Base-by-base conservation (phyloP, 2,888 invertebrate genomes). In the Protonemura montana region DNA sequence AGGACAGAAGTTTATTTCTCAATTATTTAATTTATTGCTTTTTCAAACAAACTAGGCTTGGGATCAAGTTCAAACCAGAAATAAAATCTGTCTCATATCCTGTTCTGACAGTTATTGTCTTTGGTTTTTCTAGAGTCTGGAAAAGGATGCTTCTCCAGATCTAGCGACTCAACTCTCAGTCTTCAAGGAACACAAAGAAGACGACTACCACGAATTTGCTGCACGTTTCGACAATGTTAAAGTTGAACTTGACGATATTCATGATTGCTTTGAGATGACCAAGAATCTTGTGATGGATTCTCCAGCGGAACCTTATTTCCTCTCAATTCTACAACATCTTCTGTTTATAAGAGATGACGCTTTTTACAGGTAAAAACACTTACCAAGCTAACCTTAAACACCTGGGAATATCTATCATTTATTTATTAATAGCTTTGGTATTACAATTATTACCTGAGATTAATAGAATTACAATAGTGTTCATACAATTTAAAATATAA, bases 281-380 rank as follows among this genome's bases (percentile, higher is more conserved):
- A 96, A 97, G 91, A 97, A 97, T 90, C 92, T 97, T 77, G 97
- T 98, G 0, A 93, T 96, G 90, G 97, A 98, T 89, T 97, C 98
- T 0, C 93, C 95, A 0, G 96, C 98, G 0, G 99, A 99, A 90
- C 97, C 97, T 0, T 98, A 97, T 90, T 95, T 99, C 87, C 92
- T 98, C n/a, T 99, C 99, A 7, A 98, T 99, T 89, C 91, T 99
- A 82, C 99, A 99, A 90, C 99, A 99, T 91, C 92, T 99, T 86
- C 91, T 99, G 76, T 98, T 97, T 90, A 97, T 99, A 87, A 93
- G 98, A 88, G 99, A 99, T 90, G 99, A 99, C 90, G 93, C 94
- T 82, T 90, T 93, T 21, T 84, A 84, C 84, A 84, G 84, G 84
- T 28, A 10, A 29, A 28, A 26, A 5, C n/a, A 25, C 13, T 21